Base-by-base conservation (phyloP, 35 echinoderm and acorn worm genomes). In the Apostichopus parvimensis region DNA sequence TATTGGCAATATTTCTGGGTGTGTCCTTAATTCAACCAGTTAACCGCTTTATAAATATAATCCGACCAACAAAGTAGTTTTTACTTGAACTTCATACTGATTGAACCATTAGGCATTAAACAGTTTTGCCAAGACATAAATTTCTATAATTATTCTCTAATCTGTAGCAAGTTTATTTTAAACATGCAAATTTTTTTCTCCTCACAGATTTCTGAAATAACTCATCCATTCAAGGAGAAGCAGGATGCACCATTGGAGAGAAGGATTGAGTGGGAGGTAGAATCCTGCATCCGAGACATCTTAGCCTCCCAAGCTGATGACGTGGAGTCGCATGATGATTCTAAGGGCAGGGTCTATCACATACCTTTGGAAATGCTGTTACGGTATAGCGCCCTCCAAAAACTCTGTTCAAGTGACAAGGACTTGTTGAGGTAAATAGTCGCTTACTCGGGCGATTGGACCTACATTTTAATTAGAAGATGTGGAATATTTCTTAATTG, bases 311-410 rank as follows among this genome's bases (percentile, higher is more conserved):
- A 18, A 25, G 0, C 11, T 24, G 86, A 88, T 13, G 59, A 66
- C 9, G 10, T 88, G 15, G 56, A n/a, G 62, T 17, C 7, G 0
- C 10, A 92, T 13, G 79, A 92, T 73, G 91, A 92, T 53, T 10
- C 61, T 62, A 25, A 34, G 9, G 76, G 78, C 18, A 79, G 56
- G 13, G 12, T 92, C 6, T 83, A 70, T 75, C 15, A 6, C 15
- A 5, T 92, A 22, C 91, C 91, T n/a, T 53, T 92, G 12, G 92
- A 77, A 9, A 87, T 26, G 72, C 61, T 93, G 28, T 70, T 93
- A 65, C 61, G 73, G 23, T 76, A 71, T 57, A 57, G 80, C n/a
- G 15, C 17, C 18, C 45, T 93, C 54, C 87, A 28, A 25, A 93
- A 85, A 87, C 59, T 93, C 23, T 93, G 92, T 58, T 75, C 92